A percentile compares a stretch with the other conserved stretches of the same genome.
Evolutionary conservation across 2,888 invertebrate genomes (phyloP).

Genomic region (Cheilosia scutellata): DNA sequence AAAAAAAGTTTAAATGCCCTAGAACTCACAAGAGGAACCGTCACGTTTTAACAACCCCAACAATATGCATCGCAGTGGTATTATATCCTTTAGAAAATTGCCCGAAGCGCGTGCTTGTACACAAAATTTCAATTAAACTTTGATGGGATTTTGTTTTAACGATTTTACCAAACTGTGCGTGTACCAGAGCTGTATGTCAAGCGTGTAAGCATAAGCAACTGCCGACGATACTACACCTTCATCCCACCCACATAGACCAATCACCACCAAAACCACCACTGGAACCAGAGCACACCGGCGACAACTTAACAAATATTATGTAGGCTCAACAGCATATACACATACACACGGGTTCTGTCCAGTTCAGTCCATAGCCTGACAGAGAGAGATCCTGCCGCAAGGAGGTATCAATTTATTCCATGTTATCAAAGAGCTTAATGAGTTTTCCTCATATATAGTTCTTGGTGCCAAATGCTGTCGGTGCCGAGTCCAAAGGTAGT

Average conservation of each 20-base stretch:
- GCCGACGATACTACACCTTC: not conserved
- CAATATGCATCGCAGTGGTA: conserved; percentile 9
- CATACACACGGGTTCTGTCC: not conserved
- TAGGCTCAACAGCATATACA: conserved; percentile 17
- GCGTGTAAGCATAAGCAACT: conserved; percentile 53
- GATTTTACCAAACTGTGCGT: conserved; percentile 45
- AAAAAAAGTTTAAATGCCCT: too few species aligned
- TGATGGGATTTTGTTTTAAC: conserved; percentile 63
- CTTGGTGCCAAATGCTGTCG: conserved; percentile 17
- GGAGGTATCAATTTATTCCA: conserved; percentile 74
- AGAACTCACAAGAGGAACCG: too few species aligned
- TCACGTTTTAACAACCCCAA: conserved; percentile 10
- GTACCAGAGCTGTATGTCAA: conserved; percentile 24
- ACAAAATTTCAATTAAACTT: conserved; percentile 70
- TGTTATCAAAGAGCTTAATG: conserved; percentile 74
- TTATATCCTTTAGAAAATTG: not conserved
- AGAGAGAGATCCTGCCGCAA: conserved; percentile 63
- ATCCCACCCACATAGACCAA: not conserved
- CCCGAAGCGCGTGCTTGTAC: conserved; percentile 23
- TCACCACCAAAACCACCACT: not conserved
- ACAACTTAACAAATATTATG: conserved; percentile 72
- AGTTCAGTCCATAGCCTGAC: not conserved
- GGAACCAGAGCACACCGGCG: conserved; percentile 52
- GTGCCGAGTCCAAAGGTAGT: not conserved
- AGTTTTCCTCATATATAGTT: conserved; percentile 56